Evolutionary conservation across 1,140 invertebrate genomes (phyloP), one percentile per base, ranked within the genome.

Genomic region (Diorhabda carinulata): DNA sequence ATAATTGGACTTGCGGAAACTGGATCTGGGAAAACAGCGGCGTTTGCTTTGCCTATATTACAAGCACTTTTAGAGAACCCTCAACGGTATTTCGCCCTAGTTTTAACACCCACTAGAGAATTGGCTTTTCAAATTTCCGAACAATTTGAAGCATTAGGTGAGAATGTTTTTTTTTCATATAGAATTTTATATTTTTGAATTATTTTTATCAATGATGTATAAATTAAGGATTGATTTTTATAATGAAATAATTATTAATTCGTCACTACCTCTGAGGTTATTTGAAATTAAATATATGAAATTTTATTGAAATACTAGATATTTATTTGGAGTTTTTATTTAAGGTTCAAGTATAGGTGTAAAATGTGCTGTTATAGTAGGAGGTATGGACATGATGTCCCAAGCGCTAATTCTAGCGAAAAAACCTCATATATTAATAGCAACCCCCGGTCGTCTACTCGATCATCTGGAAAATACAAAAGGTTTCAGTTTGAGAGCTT

Each of bases 1-100:
- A 88, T 99, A 0, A 98, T 99, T 77, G 97, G 96, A 25, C 82
- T 99, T 62, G 97, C 97, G 2, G 97, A 99, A 84, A 99, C 97
- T 3, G 97, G 98, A 5, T 98, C 96, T 4, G 97, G 98, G 9
- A 99, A 99, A 84, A 99, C 98, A 2, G 98, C 92, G 44, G 95
- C 98, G 0, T 99, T 99, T 85, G 95, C 95, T 2, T 78, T 99
- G 66, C 98, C 98, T 2, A 98, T 99, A 74, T 79, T 99, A 7
- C 97, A 99, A 79, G 86, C 91, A 0, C 81, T 99, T 7, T 82
- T 99, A 9, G 90, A 96, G 73, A 93, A 90, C 79, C 96, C 96
- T 4, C 96, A 98, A 78, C 84, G 96, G 78, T 90, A 98, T 75
- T 99, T 97, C 86, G 96, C 95, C 4, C 83, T 99, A 0, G 87